Percentiles rank a stretch among this genome's conserved stretches.
Conservation (phyloP, 2,113 vertebrate species). For the Psettodes erumei region DNA sequence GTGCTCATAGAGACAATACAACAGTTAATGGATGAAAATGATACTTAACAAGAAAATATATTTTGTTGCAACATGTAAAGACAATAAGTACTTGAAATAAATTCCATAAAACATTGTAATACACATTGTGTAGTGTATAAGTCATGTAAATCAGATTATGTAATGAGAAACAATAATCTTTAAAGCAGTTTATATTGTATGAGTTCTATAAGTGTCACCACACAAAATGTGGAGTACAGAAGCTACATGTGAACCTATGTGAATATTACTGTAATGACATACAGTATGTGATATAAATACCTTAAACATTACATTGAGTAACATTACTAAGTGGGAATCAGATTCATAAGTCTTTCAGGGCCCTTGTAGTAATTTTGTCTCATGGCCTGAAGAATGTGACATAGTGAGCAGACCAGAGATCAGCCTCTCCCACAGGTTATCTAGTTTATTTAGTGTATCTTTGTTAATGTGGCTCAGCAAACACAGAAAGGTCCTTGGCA, state of each 20-base stretch:
- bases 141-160: background rate
- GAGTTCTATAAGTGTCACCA: too few species aligned
- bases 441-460: constrained; percentile 61
- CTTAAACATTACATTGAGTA: background rate
- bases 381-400: background rate
- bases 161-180: background rate
- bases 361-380: background rate
- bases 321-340: background rate
- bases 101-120: background rate
- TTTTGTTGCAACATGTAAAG: background rate
- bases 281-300: background rate
- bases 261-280: background rate
- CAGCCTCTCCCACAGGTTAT: constrained; percentile 33
- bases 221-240: too few species aligned
- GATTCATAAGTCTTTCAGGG: background rate
- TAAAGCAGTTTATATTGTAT: background rate
- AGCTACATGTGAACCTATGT: too few species aligned
- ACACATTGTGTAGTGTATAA: background rate
- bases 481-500: constrained; percentile 66
- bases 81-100: background rate
- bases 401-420: constrained; percentile 7
- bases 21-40: background rate
- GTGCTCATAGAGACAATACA: background rate
- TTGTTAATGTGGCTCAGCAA: constrained; percentile 69
- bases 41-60: background rate